Percentiles rank a stretch among this genome's conserved stretches.
These are phyloP conservation scores for Illadopsis cleaveri DNA, from an alignment of 2,113 vertebrate genomes.

Conservation along the genomic window DNA sequence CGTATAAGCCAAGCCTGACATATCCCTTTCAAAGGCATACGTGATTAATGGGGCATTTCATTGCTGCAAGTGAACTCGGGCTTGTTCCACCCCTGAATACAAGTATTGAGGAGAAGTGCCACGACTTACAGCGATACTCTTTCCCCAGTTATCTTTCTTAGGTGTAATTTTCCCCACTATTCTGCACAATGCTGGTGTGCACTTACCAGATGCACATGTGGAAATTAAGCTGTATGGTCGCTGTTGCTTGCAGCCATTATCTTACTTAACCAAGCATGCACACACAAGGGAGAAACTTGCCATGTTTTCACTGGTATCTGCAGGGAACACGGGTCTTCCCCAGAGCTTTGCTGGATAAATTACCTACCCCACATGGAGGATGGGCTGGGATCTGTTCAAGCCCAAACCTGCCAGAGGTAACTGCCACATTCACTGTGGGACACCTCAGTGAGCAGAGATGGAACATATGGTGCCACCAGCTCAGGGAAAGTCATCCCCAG, in stretches of 20 bases:
- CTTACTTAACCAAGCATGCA: not conserved
- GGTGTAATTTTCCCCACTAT: accelerated
- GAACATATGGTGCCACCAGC: not conserved
- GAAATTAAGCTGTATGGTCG: not conserved
- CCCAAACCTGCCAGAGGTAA: not conserved
- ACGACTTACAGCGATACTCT: not conserved
- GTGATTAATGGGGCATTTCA: constrained; percentile 73
- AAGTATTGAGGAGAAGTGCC: constrained; percentile 17
- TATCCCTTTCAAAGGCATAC: constrained; percentile 70
- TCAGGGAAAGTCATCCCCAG: not conserved
- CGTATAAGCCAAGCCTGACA: constrained; percentile 67
- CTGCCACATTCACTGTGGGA: not conserved
- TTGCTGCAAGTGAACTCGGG: constrained; percentile 63
- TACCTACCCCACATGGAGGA: not conserved
- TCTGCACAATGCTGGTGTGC: not conserved
- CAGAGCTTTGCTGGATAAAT: not conserved
- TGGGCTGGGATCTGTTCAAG: not conserved
- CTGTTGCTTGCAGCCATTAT: not conserved
- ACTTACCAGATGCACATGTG: accelerated
- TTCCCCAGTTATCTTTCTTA: not conserved
- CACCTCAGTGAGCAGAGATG: accelerated
- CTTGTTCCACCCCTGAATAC: constrained; percentile 63
- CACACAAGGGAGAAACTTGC: not conserved
- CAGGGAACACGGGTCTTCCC: accelerated
- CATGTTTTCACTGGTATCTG: not conserved